Evolutionary conservation across 2,888 invertebrate genomes (phyloP).

Genomic region (Cryptocephalus moraei): DNA sequence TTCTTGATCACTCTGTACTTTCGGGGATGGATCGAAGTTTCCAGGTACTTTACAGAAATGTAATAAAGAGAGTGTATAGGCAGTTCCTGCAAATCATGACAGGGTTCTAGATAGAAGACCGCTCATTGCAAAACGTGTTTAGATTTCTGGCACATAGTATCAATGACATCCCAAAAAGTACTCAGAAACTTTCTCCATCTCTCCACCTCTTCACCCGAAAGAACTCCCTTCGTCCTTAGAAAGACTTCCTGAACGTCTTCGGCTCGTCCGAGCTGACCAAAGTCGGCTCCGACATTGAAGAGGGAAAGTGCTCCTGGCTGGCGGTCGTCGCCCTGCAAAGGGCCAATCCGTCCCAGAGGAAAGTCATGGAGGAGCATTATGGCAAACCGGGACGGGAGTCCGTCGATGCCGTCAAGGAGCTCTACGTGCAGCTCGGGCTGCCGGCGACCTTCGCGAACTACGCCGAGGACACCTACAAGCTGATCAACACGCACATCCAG

Average conservation of each 20-base stretch:
- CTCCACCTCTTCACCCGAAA: too few species aligned
- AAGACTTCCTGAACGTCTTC: slow-evolving; percentile 86
- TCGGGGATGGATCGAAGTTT: too few species aligned
- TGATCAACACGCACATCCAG: slow-evolving; percentile 73
- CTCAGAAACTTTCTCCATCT: too few species aligned
- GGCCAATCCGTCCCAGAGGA: slow-evolving; percentile 57
- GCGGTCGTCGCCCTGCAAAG: slow-evolving; percentile 80
- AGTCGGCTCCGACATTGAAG: slow-evolving; percentile 82
- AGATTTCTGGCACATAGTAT: too few species aligned
- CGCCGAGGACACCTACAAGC: slow-evolving; percentile 74
- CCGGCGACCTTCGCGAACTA: slow-evolving; percentile 68
- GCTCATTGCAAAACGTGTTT: too few species aligned
- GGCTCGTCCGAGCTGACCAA: slow-evolving; percentile 79
- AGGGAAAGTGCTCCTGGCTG: slow-evolving; percentile 95
- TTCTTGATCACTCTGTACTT: too few species aligned
- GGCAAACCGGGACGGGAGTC: slow-evolving; percentile 57
- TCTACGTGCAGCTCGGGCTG: slow-evolving; percentile 68
- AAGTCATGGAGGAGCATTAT: slow-evolving; percentile 67
- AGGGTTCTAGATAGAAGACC: too few species aligned
- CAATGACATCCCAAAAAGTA: too few species aligned
- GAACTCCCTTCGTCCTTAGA: slow-evolving; percentile 41
- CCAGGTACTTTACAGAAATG: too few species aligned
- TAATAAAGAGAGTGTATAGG: too few species aligned
- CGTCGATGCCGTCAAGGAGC: slow-evolving; percentile 56
- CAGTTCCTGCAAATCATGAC: too few species aligned